Base-by-base conservation (phyloP, 1,140 invertebrate genomes). In the Brachionus angularis region DNA sequence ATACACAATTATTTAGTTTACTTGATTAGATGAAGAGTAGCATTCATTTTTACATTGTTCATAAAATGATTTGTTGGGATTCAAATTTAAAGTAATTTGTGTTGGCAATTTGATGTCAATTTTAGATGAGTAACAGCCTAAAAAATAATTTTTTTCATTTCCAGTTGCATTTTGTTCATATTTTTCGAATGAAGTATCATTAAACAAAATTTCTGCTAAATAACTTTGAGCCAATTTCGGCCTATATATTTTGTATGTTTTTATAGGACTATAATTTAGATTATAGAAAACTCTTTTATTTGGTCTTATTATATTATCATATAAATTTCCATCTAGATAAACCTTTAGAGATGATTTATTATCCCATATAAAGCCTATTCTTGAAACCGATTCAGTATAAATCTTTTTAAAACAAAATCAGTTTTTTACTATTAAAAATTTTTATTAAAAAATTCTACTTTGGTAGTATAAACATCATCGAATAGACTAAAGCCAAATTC, bases 261-360 rank as follows among this genome's bases (percentile, higher is more conserved):
- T 67, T 8, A 67, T 0, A 1, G 62, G 62, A 46, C 47, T 67
- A 23, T 25, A 67, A 23, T 47, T 34, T 5, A 67, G 47, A 27
- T 46, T 29, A 18, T 47, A 27, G 18, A 47, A 67, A 31, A 42
- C 29, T 67, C 62, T 31, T 46, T 18, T 67, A 23, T 4, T 14
- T 8, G 62, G 47, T 23, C 29, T 47, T 18, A 16, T 0, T n/a
- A 67, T 46, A 12, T 46, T 34, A 10, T 47, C 42, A 36, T 67
- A 50, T 29, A 47, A 18, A 47, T 25, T 23, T 31, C 62, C 62
- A 67, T 67, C 62, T 12, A 67, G 39, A 67, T 47, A 67, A 10
- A 67, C 4, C 8, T 47, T 29, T 3, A 67, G 25, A 47, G 42
- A 10, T 10, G 39, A 27, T 4, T 46, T 46, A 33, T 36, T 67